phyloP scores from a whole-genome alignment of 2,797 vertebrate species.

The Capromys pilorides region DNA sequence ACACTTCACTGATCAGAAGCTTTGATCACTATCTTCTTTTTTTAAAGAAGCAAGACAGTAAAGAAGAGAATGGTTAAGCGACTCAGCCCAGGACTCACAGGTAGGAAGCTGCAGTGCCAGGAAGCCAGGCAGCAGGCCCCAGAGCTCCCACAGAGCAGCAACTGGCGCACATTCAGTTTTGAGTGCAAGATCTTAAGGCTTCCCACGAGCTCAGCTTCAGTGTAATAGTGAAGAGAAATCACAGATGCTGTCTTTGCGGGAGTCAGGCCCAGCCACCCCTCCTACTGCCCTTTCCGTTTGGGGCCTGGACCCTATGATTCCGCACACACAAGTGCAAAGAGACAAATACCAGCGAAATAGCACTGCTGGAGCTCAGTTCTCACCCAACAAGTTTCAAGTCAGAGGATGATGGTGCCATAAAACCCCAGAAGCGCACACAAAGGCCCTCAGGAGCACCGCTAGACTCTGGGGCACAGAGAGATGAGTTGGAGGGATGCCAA shows the following conservation, averaged over 20 bases:
- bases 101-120: neutral
- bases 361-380: neutral
- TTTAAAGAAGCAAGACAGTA: neutral
- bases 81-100: neutral
- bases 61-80: neutral
- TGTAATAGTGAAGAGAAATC: neutral
- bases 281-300: neutral
- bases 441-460: too few species aligned
- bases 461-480: neutral
- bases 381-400: neutral
- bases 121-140: neutral
- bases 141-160: neutral
- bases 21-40: neutral
- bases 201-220: neutral
- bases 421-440: neutral
- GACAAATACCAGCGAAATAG: neutral
- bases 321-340: neutral
- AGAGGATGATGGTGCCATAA: neutral
- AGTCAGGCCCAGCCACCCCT: neutral
- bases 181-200: neutral
- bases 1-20: neutral
- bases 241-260: slow-evolving; percentile 7
- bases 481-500: neutral
- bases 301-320: neutral
- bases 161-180: neutral